phyloP scores from a whole-genome alignment of 2,888 invertebrate genomes.

The Brachyptera risi region DNA sequence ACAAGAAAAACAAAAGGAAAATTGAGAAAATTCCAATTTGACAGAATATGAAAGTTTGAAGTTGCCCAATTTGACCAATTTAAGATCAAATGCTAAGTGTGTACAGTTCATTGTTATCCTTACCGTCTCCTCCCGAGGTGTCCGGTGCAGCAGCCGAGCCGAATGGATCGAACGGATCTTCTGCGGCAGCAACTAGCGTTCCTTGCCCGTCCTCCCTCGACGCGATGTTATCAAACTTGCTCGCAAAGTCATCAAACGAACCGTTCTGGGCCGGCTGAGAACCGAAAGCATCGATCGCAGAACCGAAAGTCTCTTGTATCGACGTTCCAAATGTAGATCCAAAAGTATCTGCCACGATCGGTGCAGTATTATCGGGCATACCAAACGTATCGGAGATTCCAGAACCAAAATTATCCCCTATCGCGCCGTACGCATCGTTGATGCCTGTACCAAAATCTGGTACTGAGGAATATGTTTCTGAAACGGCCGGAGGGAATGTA shows the following conservation, averaged over 20 bases:
- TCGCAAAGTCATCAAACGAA: slow-evolving; percentile 89
- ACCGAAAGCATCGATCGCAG: slow-evolving; percentile 5
- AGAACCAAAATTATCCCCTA: not conserved
- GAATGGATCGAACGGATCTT: slow-evolving; percentile 50
- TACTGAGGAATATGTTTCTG: not conserved
- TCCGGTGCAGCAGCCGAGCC: slow-evolving; percentile 42
- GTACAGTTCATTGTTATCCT: no score
- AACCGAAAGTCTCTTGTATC: slow-evolving; percentile 9
- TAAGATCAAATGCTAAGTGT: no score
- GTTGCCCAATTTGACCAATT: no score
- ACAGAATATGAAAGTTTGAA: no score
- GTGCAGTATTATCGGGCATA: slow-evolving; percentile 1
- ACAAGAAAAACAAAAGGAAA: no score
- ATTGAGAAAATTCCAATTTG: no score
- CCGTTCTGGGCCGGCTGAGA: not conserved
- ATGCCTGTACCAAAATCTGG: no score
- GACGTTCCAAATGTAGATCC: not conserved
- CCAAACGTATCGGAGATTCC: slow-evolving; percentile 1
- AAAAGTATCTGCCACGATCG: slow-evolving; percentile 13
- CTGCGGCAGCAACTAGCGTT: slow-evolving; percentile 21
- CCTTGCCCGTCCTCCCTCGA: slow-evolving; percentile 31
- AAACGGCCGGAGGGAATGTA: not conserved
- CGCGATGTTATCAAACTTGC: slow-evolving; percentile 74
- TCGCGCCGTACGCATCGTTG: not conserved
- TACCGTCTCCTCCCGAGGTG: slow-evolving; percentile 27